Conservation (phyloP, 2,888 invertebrate species). For the Synergus gifuensis region DNA sequence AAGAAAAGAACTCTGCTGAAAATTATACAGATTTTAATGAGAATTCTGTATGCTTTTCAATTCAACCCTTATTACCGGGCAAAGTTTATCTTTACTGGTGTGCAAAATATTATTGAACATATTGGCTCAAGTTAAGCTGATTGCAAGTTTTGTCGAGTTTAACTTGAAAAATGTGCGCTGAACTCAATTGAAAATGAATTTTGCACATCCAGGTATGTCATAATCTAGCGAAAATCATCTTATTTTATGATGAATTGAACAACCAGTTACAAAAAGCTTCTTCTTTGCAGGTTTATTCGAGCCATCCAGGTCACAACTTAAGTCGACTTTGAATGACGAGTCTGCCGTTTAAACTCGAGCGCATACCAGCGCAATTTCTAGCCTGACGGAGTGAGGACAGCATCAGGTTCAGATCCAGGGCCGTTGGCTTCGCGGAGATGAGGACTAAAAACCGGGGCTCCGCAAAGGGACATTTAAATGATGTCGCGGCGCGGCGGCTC, state of each 20-base stretch:
- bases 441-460: slow-evolving; percentile 73
- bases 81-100: too few species aligned
- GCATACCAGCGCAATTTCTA: slow-evolving; percentile 61
- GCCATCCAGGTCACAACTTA: slow-evolving; percentile 34
- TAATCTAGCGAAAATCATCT: slow-evolving; percentile 14
- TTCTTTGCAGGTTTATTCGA: slow-evolving; percentile 19
- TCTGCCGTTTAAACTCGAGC: slow-evolving; percentile 38
- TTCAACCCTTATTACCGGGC: too few species aligned
- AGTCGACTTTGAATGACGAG: slow-evolving; percentile 37
- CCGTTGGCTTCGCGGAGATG: slow-evolving; percentile 68
- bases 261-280: slow-evolving; percentile 3
- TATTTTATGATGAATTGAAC: slow-evolving; percentile 7
- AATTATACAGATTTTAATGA: too few species aligned
- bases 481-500: slow-evolving; percentile 70
- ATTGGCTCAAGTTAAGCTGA: too few species aligned
- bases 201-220: not conserved
- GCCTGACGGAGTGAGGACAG: slow-evolving; percentile 33
- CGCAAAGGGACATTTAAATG: slow-evolving; percentile 76
- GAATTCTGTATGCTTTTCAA: too few species aligned
- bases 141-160: too few species aligned
- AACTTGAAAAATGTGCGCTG: too few species aligned
- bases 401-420: slow-evolving; percentile 36
- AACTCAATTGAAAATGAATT: too few species aligned
- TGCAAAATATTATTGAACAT: too few species aligned
- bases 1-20: too few species aligned